These are phyloP conservation scores for Leptonema lineaticorne DNA, from an alignment of 1,140 invertebrate species.

Conservation along the genomic window DNA sequence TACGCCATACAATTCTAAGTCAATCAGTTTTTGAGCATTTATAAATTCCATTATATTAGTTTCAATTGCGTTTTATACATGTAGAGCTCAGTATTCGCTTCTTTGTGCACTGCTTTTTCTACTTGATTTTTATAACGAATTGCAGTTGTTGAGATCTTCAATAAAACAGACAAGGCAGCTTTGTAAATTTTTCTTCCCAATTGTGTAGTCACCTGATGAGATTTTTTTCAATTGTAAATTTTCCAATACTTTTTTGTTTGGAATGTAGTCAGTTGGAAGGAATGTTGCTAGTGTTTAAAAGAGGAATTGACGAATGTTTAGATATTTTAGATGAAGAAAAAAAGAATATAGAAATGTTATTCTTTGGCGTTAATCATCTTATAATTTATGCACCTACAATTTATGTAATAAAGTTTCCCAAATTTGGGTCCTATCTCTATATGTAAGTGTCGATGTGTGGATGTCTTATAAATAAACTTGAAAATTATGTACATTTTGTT, in stretches of 20 bases:
- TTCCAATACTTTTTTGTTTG: slow-evolving; percentile 26
- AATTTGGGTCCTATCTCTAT: slow-evolving; percentile 41
- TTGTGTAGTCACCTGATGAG: slow-evolving; percentile 33
- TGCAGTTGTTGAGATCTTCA: neutral
- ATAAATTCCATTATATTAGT: neutral
- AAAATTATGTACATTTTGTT: slow-evolving; percentile 43
- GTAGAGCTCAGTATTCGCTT: slow-evolving; percentile 24
- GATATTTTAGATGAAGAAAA: slow-evolving; percentile 37
- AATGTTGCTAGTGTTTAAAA: slow-evolving; percentile 41
- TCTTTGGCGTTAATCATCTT: slow-evolving; percentile 42
- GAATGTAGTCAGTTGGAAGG: slow-evolving; percentile 32
- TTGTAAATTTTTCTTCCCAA: slow-evolving; percentile 31
- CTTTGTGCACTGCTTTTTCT: slow-evolving; percentile 9
- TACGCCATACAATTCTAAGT: slow-evolving; percentile 42
- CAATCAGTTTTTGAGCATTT: slow-evolving; percentile 24
- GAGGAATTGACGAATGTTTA: slow-evolving; percentile 38
- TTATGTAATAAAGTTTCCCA: slow-evolving; percentile 42
- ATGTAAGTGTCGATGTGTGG: slow-evolving; percentile 56
- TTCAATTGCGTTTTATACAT: neutral
- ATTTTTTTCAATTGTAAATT: slow-evolving; percentile 37
- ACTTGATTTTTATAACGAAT: slow-evolving; percentile 7
- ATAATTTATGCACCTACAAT: slow-evolving; percentile 43
- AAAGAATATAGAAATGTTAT: slow-evolving; percentile 42
- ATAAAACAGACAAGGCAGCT: slow-evolving; percentile 34
- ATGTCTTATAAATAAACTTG: slow-evolving; percentile 57